A percentile compares a stretch with the other conserved stretches of the same genome.
These are phyloP conservation scores for Raillietiella orientalis DNA, from an alignment of 2,888 invertebrate genomes.

Conservation along the genomic window DNA sequence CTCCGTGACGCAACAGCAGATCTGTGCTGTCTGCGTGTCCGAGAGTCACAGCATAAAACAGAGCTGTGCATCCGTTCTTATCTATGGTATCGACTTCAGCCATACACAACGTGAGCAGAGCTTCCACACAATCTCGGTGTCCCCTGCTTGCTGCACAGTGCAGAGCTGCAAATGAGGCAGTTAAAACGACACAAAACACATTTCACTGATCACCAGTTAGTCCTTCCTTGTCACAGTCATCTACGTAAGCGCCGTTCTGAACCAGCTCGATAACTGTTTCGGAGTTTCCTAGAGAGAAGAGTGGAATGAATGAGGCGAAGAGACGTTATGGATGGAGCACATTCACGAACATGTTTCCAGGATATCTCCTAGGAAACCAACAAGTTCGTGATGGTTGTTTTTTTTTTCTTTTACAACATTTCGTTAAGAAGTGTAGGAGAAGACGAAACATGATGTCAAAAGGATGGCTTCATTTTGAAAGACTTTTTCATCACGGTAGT, in stretches of 20 bases:
- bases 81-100: slow-evolving; percentile 65
- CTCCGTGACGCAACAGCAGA: slow-evolving; percentile 52
- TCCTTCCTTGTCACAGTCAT: slow-evolving; percentile 63
- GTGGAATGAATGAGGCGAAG: slow-evolving; percentile 1
- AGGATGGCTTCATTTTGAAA: too few relatives aligned
- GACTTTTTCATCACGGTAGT: too few relatives aligned
- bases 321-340: too few relatives aligned
- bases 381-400: too few relatives aligned
- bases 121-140: slow-evolving; percentile 65
- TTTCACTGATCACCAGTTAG: slow-evolving; percentile 24
- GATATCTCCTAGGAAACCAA: too few relatives aligned
- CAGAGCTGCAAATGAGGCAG: slow-evolving; percentile 21
- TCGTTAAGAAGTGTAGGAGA: too few relatives aligned
- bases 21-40: slow-evolving; percentile 83
- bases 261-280: slow-evolving; percentile 64
- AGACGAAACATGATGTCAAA: too few relatives aligned
- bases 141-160: slow-evolving; percentile 93
- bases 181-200: slow-evolving; percentile 4
- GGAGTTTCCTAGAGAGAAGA: slow-evolving; percentile 27
- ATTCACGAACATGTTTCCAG: too few relatives aligned
- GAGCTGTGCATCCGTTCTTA: slow-evolving; percentile 73
- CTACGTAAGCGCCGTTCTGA: slow-evolving; percentile 49
- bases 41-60: slow-evolving; percentile 84
- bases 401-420: too few relatives aligned
- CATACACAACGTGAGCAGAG: slow-evolving; percentile 52